Base-by-base conservation (phyloP, 2,888 invertebrate genomes). In the Euphydryas editha region DNA sequence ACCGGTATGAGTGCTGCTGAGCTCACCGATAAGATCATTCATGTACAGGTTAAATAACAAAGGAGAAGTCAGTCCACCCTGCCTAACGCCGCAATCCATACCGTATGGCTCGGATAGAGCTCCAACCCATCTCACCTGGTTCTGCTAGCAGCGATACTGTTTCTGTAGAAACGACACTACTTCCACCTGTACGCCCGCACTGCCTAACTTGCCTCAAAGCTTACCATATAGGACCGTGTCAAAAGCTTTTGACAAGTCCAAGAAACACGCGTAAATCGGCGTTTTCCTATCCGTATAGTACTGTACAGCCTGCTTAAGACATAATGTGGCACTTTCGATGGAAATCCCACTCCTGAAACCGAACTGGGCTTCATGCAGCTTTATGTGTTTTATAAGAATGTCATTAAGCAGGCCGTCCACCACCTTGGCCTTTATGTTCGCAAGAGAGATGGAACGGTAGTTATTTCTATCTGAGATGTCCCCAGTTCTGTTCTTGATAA, bases 81-180 rank as follows among this genome's bases (percentile, higher is more conserved):
- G n/a, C n/a, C n/a, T n/a, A n/a, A n/a, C n/a, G n/a, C n/a, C n/a
- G n/a, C n/a, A n/a, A n/a, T n/a, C n/a, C n/a, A n/a, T n/a, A n/a
- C n/a, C n/a, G n/a, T n/a, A n/a, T n/a, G n/a, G n/a, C n/a, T n/a
- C n/a, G n/a, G n/a, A n/a, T n/a, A n/a, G n/a, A n/a, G n/a, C n/a
- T n/a, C n/a, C n/a, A n/a, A n/a, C n/a, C 54, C 66, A 0, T 57
- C 71, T 72, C 73, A 76, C 44, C 63, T 62, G 1, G 73, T 71
- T 4, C 10, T 15, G 15, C 42, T 76, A 73, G 10, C 67, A n/a
- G 17, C 8, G 5, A 10, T 36, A 36, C 36, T 10, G 10, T 7
- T 36, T 7, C 8, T 36, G 36, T n/a, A n/a, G n/a, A n/a, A 36
- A 36, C 5, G 10, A 36, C 8, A 36, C 6, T 36, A 36, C 8